These are phyloP conservation scores for Bubo blakistoni DNA, from an alignment of 2,113 vertebrate species.

Conservation along the genomic window DNA sequence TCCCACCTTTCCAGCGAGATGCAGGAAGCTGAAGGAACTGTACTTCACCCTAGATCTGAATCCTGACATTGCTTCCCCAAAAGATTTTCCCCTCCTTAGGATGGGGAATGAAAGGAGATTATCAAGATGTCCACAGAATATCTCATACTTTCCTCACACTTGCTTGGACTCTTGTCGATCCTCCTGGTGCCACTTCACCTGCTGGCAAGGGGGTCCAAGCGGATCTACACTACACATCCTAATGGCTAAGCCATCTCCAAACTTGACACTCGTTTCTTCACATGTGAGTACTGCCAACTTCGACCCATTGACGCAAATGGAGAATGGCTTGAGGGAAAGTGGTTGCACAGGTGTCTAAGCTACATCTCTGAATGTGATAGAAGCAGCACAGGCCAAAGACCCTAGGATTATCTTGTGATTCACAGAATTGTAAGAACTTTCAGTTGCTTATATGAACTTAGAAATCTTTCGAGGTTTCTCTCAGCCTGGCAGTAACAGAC, in stretches of 20 bases:
- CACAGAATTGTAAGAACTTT: neutral
- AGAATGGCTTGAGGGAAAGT: neutral
- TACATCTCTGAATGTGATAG: neutral
- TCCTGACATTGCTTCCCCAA: neutral
- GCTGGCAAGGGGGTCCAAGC: neutral
- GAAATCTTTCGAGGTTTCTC: slow-evolving; percentile 5
- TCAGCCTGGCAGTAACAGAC: neutral
- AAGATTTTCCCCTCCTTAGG: neutral
- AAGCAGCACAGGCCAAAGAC: neutral
- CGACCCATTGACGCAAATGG: neutral
- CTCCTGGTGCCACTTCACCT: neutral
- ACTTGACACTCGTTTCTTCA: neutral
- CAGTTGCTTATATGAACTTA: neutral
- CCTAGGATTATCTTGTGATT: neutral
- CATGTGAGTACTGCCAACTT: neutral
- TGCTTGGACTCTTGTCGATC: neutral
- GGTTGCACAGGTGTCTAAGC: neutral
- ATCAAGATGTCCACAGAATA: neutral
- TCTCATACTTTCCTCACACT: neutral
- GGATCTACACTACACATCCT: neutral
- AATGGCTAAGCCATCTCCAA: neutral
- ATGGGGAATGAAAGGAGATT: neutral
- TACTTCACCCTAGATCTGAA: neutral
- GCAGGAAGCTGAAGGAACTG: neutral
- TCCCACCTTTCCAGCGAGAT: neutral